phyloP scores from a whole-genome alignment of 1,140 invertebrate genomes.

The Meteorus sp. region DNA sequence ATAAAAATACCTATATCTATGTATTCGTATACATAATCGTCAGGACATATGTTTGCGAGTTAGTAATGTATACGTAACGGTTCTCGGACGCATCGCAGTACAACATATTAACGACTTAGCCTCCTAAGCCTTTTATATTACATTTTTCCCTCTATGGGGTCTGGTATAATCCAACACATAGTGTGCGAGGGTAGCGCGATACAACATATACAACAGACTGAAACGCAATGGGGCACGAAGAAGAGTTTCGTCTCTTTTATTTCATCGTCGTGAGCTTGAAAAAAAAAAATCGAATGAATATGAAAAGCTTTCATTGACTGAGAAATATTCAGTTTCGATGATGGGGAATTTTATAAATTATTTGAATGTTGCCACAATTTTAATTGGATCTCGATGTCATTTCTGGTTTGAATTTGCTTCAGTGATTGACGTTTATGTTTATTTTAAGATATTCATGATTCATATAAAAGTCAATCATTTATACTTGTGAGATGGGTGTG shows the following conservation, averaged over 20 bases:
- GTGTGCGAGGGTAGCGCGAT: slow-evolving; percentile 22
- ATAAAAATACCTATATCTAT: no score
- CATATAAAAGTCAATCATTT: no score
- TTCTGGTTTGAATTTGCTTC: no score
- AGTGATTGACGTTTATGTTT: no score
- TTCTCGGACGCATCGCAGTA: slow-evolving; percentile 47
- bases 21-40: slow-evolving; percentile 6
- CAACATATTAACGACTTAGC: slow-evolving; percentile 61
- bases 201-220: slow-evolving; percentile 28
- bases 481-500: no score
- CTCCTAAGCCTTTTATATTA: slow-evolving; percentile 61
- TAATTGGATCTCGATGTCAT: no score
- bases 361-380: no score
- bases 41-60: slow-evolving; percentile 53
- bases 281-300: not conserved
- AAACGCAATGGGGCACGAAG: slow-evolving; percentile 2
- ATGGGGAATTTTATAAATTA: no score
- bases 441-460: no score
- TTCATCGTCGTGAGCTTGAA: no score
- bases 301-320: no score
- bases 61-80: slow-evolving; percentile 54
- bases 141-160: slow-evolving; percentile 61
- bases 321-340: no score
- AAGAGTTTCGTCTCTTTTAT: not conserved
- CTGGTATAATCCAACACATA: slow-evolving; percentile 53